Evolutionary conservation across 2,797 vertebrate genomes (phyloP).

Genomic region (Dryobates pubescens): DNA sequence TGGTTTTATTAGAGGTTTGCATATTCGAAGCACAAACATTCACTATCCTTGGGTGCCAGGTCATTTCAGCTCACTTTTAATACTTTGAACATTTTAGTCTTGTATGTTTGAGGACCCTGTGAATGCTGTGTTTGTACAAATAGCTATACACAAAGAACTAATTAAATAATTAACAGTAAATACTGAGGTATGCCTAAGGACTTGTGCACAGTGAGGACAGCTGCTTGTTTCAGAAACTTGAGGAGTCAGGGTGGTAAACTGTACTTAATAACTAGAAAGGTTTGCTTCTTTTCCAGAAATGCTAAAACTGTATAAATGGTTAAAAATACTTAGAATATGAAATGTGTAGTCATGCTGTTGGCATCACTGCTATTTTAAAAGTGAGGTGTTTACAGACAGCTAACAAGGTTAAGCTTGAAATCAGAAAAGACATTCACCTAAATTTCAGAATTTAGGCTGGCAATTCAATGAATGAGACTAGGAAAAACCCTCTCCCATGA

Average conservation of each 20-base stretch:
- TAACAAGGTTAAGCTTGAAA: neutral
- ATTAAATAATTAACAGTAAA: neutral
- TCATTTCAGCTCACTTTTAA: neutral
- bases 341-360: neutral
- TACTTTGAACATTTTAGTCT: conserved; percentile 3
- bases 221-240: neutral
- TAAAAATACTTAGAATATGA: neutral
- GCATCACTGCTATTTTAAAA: conserved; percentile 9
- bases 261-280: neutral
- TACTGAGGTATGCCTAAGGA: neutral
- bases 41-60: neutral
- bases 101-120: conserved; percentile 3
- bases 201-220: neutral
- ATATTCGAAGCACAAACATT: neutral
- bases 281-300: conserved; percentile 8
- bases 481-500: neutral
- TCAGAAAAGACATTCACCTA: neutral
- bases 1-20: neutral
- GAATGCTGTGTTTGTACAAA: neutral
- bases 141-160: neutral
- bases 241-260: neutral
- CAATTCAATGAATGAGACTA: neutral
- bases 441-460: neutral
- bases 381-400: neutral
- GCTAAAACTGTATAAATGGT: neutral